Conservation (phyloP, 2,797 vertebrate genomes). For the Cynopterus sphinx region DNA sequence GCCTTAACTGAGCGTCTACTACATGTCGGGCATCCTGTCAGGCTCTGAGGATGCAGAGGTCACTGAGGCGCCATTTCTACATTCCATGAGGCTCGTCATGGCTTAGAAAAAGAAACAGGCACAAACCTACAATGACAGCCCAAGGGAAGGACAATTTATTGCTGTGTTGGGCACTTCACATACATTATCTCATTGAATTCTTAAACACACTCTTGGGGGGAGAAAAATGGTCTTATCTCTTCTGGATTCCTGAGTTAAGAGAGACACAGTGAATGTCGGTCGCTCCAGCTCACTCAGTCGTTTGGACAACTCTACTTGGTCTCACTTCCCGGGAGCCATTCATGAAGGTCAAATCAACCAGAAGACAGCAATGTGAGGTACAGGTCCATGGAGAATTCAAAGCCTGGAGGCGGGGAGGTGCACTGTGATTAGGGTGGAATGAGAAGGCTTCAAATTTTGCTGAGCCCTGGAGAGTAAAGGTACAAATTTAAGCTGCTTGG, state of each 20-base stretch:
- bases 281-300: neutral
- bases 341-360: neutral
- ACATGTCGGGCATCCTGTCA: neutral
- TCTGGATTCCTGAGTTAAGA: neutral
- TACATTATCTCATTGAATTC: neutral
- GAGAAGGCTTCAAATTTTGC: neutral
- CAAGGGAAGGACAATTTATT: accelerated
- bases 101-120: neutral
- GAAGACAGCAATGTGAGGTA: neutral
- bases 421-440: accelerated
- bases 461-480: neutral
- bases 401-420: neutral
- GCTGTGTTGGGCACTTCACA: neutral
- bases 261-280: neutral
- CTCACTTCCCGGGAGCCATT: neutral
- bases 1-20: neutral
- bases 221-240: neutral
- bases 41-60: neutral
- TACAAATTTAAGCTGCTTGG: neutral
- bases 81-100: neutral
- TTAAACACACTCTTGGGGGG: neutral
- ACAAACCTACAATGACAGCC: neutral
- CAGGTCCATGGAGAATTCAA: neutral
- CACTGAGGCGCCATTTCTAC: neutral
- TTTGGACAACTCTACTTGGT: neutral